Percentiles rank a stretch among this genome's conserved stretches.
These are phyloP conservation scores for Bombus difficillimus DNA, from an alignment of 1,140 invertebrate species.

Conservation along the genomic window DNA sequence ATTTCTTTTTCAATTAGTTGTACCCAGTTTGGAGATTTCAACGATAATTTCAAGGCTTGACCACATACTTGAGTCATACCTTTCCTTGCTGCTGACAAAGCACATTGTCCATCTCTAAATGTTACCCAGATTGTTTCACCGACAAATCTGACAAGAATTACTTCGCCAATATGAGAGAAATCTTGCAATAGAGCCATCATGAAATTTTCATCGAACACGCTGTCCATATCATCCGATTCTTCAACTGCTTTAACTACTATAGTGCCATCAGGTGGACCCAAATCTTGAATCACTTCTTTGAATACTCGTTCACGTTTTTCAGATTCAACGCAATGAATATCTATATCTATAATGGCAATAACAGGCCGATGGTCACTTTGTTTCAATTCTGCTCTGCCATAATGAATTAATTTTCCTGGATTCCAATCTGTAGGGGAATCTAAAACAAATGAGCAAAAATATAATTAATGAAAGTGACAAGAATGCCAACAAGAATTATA, in stretches of 20 bases:
- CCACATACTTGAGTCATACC: slow-evolving; percentile 86
- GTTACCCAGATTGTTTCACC: slow-evolving; percentile 94
- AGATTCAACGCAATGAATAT: slow-evolving; percentile 90
- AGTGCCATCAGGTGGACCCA: slow-evolving; percentile 98
- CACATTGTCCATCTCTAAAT: slow-evolving; percentile 92
- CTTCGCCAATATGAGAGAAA: slow-evolving; percentile 90
- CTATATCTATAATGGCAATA: slow-evolving; percentile 94
- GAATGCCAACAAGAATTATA: neutral
- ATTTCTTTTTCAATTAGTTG: slow-evolving; percentile 91
- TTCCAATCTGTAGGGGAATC: slow-evolving; percentile 85
- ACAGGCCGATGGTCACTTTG: slow-evolving; percentile 99
- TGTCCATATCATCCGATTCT: slow-evolving; percentile 78
- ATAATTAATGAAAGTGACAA: neutral
- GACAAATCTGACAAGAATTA: slow-evolving; percentile 95
- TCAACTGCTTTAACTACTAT: slow-evolving; percentile 87
- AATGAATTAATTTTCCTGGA: slow-evolving; percentile 92
- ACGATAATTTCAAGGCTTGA: slow-evolving; percentile 87
- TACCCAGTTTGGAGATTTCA: slow-evolving; percentile 94
- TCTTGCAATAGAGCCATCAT: slow-evolving; percentile 89
- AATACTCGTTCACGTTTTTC: slow-evolving; percentile 90
- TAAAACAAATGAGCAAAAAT: slow-evolving; percentile 56
- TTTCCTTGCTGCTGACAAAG: slow-evolving; percentile 88
- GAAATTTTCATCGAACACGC: slow-evolving; percentile 87
- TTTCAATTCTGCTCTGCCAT: slow-evolving; percentile 96
- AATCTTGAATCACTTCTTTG: slow-evolving; percentile 91